Conservation (phyloP, 2,797 vertebrate genomes). For the Pangasius sanitwongsei region DNA sequence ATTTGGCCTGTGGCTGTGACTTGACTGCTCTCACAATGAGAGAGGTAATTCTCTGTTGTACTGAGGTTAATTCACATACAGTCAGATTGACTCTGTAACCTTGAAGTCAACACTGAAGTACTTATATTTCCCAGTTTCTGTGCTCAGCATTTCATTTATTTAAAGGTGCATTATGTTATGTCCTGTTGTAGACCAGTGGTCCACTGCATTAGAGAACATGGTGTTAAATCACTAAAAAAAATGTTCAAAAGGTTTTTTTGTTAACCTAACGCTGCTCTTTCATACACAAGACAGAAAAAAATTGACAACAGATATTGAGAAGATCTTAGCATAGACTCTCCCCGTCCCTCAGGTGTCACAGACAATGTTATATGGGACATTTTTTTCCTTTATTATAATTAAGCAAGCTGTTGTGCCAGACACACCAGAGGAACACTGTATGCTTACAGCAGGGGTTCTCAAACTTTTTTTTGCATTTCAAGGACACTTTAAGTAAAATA, state of each 20-base stretch:
- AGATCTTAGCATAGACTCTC: background rate
- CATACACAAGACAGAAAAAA: background rate
- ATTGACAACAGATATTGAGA: background rate
- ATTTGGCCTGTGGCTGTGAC: constrained; percentile 74
- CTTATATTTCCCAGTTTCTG: background rate
- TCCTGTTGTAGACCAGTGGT: background rate
- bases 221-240: background rate
- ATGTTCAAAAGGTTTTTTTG: background rate
- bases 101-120: constrained; percentile 33
- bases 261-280: background rate
- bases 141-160: constrained; percentile 3
- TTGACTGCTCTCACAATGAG: constrained; percentile 64
- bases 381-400: background rate
- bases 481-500: background rate
- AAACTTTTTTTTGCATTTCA: background rate
- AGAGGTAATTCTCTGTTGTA: constrained; percentile 64
- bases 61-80: constrained; percentile 64
- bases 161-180: background rate
- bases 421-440: background rate
- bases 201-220: background rate
- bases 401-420: background rate
- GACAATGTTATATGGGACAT: background rate
- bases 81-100: constrained; percentile 47
- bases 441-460: background rate
- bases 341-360: no score